Base-by-base conservation (phyloP, 2,888 invertebrate genomes). In the Trachelus iudaicus region DNA sequence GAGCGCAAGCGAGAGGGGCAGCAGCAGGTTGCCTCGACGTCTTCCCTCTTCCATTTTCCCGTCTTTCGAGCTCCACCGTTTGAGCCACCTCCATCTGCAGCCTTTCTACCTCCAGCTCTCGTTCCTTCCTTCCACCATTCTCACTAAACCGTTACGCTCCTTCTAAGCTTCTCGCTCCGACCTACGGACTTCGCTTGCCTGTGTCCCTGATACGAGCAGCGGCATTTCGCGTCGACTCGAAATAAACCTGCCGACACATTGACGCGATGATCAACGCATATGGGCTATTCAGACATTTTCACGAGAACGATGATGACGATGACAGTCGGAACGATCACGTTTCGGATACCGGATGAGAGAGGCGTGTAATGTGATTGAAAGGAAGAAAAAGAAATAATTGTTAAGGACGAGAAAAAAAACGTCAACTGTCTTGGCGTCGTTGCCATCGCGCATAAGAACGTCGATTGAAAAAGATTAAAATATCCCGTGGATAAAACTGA, bases 61-160 rank as follows among this genome's bases (percentile, higher is more conserved):
- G 79, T 81, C 81, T 80, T 78, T 75, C 76, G 80, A 77, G 79
- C 80, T 80, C 79, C 81, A 75, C 75, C 80, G 79, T 79, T 79
- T 81, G 77, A 75, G 77, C 79, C 77, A 9, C 56, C 56, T 56
- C 56, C 56, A 23, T 23, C 56, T 1, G 23, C 56, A 23, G 23
- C 56, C 23, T 23, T 11, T 56, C 56, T 23, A 56, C 56, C 56
- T 56, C 56, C 4, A 23, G 56, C 35, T 35, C 35, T 12, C 35
- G 12, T 40, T 40, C 13, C 40, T 56, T 56, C 23, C 71, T 34
- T 71, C 71, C 71, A 33, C 31, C 35, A 35, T 34, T 35, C 74
- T 13, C 79, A 79, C 79, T 81, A 81, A 82, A 81, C 79, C 82
- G 81, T 35, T 81, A 78, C 77, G 78, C 23, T 30, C 34, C 75